Evolutionary conservation across 2,113 vertebrate species (phyloP).

Genomic region (Polypterus senegalus): DNA sequence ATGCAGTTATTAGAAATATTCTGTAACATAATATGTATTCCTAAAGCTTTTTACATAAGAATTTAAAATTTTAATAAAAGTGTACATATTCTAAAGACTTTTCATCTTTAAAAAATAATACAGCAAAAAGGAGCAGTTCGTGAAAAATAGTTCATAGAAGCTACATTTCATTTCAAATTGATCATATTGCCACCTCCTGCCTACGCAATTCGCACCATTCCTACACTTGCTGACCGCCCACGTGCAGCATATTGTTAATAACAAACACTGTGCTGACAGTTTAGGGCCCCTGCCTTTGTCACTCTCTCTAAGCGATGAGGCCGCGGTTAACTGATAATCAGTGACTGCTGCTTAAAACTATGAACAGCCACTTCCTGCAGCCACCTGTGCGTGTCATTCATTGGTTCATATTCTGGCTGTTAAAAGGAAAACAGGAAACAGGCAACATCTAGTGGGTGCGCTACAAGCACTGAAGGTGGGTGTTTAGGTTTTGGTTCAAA

Average conservation of each 20-base stretch:
- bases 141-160: too few species aligned
- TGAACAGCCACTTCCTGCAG: slow-evolving; percentile 24
- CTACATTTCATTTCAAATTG: neutral
- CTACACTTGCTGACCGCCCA: slow-evolving; percentile 15
- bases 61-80: too few species aligned
- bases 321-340: slow-evolving; percentile 39
- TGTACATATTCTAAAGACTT: too few species aligned
- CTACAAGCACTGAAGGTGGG: slow-evolving; percentile 43
- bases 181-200: slow-evolving; percentile 16
- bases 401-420: slow-evolving; percentile 39
- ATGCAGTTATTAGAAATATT: too few species aligned
- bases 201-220: slow-evolving; percentile 20
- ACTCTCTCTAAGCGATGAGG: slow-evolving; percentile 23
- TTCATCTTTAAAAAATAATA: too few species aligned
- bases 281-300: slow-evolving; percentile 6
- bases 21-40: too few species aligned
- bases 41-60: too few species aligned
- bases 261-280: slow-evolving; percentile 8
- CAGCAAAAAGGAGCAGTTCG: too few species aligned
- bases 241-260: slow-evolving; percentile 11
- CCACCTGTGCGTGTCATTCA: slow-evolving; percentile 36
- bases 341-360: slow-evolving; percentile 34
- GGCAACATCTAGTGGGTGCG: slow-evolving; percentile 44
- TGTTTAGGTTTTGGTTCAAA: slow-evolving; percentile 29
- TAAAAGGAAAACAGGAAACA: slow-evolving; percentile 61